Evolutionary conservation across 2,888 invertebrate genomes (phyloP).

Genomic region (Cordilura impudica): DNA sequence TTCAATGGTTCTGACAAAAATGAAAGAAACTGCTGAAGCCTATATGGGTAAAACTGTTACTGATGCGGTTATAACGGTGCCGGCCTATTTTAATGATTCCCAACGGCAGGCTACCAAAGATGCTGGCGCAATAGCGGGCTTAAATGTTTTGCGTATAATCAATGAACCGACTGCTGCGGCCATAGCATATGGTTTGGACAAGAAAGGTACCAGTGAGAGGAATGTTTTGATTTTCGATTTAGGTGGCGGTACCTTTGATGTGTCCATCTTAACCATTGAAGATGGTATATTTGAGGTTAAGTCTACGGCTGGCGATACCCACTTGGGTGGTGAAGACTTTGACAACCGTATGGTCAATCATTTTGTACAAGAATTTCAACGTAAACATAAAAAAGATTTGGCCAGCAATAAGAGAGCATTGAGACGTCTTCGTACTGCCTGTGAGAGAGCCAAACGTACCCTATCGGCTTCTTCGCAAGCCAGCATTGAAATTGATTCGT

Average conservation of each 20-base stretch:
- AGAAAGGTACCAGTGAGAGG: constrained; percentile 87
- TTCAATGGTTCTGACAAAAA: constrained; percentile 95
- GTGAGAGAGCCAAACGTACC: constrained; percentile 90
- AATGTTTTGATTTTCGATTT: constrained; percentile 84
- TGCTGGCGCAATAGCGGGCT: constrained; percentile 89
- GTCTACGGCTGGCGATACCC: constrained; percentile 82
- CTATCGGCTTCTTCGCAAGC: constrained; percentile 90
- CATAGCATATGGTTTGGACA: constrained; percentile 94
- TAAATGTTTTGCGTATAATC: constrained; percentile 94
- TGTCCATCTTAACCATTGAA: constrained; percentile 93
- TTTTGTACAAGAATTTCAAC: constrained; percentile 92
- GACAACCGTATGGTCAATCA: constrained; percentile 94
- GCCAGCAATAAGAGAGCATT: constrained; percentile 90
- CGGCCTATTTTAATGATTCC: constrained; percentile 88
- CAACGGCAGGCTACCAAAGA: constrained; percentile 89
- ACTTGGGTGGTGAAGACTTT: constrained; percentile 75
- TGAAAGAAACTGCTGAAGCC: constrained; percentile 89
- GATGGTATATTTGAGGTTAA: constrained; percentile 97
- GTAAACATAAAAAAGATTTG: constrained; percentile 93
- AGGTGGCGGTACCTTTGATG: constrained; percentile 94
- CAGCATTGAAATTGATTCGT: constrained; percentile 95
- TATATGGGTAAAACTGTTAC: constrained; percentile 83
- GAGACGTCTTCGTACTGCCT: constrained; percentile 92
- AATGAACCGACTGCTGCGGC: constrained; percentile 96
- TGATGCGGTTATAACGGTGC: constrained; percentile 89